Conservation (phyloP, 2,797 vertebrate species). For the Botia almorhae region DNA sequence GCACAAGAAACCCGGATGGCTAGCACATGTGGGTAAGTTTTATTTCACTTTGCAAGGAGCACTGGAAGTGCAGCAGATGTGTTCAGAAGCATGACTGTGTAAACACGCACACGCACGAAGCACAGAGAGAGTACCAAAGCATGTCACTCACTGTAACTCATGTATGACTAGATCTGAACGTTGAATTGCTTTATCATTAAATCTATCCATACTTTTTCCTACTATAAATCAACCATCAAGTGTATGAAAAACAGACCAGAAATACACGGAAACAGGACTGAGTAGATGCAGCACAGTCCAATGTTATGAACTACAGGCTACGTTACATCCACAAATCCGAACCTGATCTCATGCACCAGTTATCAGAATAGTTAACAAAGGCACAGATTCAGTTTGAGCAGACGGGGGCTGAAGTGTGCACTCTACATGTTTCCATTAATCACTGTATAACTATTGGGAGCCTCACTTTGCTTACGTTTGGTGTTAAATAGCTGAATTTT, state of each 20-base stretch:
- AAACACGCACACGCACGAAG: constrained; percentile 61
- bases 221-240: constrained; percentile 46
- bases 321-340: neutral
- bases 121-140: constrained; percentile 33
- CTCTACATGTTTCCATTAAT: constrained; percentile 2
- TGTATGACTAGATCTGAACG: constrained; percentile 15
- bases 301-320: neutral
- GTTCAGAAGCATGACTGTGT: constrained; percentile 63
- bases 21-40: constrained; percentile 68
- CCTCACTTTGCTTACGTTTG: neutral
- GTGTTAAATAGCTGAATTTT: neutral
- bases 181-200: constrained; percentile 37
- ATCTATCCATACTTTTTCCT: constrained; percentile 19
- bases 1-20: constrained; percentile 63
- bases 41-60: constrained; percentile 66
- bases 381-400: neutral
- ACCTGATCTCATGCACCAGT: neutral
- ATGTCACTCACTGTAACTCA: constrained; percentile 17
- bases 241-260: constrained; percentile 9
- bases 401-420: neutral
- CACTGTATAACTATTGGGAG: neutral
- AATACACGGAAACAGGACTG: constrained; percentile 13
- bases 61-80: constrained; percentile 57
- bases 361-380: neutral
- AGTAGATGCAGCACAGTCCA: neutral